Conservation (phyloP, 2,113 vertebrate genomes). For the Spea multiplicata region DNA sequence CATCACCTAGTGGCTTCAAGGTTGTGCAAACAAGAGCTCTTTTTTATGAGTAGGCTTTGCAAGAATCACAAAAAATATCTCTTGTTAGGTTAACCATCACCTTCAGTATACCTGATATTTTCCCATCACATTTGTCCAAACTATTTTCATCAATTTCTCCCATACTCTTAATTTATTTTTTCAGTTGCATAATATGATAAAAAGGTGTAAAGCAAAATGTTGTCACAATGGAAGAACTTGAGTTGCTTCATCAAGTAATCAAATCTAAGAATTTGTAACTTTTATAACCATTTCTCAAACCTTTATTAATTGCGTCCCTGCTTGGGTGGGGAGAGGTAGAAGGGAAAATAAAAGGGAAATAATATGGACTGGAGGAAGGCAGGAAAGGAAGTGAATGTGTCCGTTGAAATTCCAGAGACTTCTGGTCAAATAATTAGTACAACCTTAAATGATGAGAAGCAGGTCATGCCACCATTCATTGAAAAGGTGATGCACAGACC, state of each 20-base stretch:
- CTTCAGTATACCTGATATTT: background rate
- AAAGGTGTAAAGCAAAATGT: too few species aligned
- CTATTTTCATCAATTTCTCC: too few species aligned
- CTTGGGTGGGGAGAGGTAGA: constrained; percentile 8
- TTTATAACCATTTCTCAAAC: background rate
- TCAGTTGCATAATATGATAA: too few species aligned
- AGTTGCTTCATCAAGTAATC: too few species aligned
- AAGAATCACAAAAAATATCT: background rate
- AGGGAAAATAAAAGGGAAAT: constrained; percentile 17
- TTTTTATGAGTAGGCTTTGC: background rate
- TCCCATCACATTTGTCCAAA: too few species aligned
- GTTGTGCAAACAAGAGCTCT: background rate
- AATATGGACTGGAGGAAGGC: constrained; percentile 3
- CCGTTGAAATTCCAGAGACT: background rate
- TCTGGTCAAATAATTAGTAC: background rate
- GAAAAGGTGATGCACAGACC: background rate
- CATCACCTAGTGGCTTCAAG: background rate
- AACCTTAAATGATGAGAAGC: background rate
- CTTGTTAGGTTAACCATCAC: background rate
- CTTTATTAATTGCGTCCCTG: constrained; percentile 37
- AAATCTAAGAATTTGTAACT: too few species aligned
- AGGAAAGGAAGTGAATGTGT: background rate
- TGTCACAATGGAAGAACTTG: too few species aligned
- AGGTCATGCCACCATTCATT: background rate
- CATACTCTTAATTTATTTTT: too few species aligned